Evolutionary conservation across 1,140 invertebrate species (phyloP), one percentile per base, ranked within the genome.

Genomic region (Drosophila grimshawi): DNA sequence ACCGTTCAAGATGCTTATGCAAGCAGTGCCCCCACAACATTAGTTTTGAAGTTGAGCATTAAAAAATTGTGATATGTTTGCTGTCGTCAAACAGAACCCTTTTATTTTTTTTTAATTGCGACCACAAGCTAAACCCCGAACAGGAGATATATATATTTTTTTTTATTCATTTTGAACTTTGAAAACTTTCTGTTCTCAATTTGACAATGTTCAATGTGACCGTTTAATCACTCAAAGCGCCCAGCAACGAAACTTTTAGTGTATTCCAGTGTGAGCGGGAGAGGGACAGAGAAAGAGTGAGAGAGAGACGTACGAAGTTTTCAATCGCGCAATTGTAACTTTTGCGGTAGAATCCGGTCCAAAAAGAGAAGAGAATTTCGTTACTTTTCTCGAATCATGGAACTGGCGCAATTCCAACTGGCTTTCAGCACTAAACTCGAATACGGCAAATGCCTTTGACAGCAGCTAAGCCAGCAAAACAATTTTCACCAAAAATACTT

Each of bases 211-310:
- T 53, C 48, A 52, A 53, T 43, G 41, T 35, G 71, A 48, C 43
- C 71, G 65, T 73, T 72, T 82, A 88, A 86, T 88, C 83, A 88
- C 72, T 86, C 83, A 88, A 83, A 83, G 63, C 76, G 69, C 69
- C 43, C 45, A 51, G 43, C 39, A 52, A 19, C 7, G 64, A 69
- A 80, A 83, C 59, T 88, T 71, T 68, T 19, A 0, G 19, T 19
- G 19, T 19, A 19, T 19, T 19, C 0, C 19, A 19, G 19, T 19
- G 19, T 19, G 19, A 19, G 19, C 1, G 19, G 0, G 0, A 19
- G 39, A 3, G 10, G 10, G 0, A 41, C 10, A n/a, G 4, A n/a
- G 37, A 8, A 3, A 3, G 8, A 41, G 8, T 8, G 7, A 41
- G n/a, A 43, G 39, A 4, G 39, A 41, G 8, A 2, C 7, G 39